phyloP scores from a whole-genome alignment of 2,797 vertebrate species.

The Jordanella pulchra region DNA sequence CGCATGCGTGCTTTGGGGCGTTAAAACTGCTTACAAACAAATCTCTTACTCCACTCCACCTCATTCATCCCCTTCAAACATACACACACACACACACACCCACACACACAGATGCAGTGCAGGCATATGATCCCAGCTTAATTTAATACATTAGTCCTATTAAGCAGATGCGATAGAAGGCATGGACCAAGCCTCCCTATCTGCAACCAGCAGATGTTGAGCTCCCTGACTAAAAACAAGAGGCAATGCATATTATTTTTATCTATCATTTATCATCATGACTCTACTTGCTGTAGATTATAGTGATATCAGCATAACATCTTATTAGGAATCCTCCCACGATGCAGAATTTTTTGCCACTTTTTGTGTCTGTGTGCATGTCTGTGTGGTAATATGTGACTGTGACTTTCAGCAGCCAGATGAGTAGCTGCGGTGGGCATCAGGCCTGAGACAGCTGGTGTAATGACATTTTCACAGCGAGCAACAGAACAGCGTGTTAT shows the following conservation, averaged over 20 bases:
- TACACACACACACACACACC: conserved; percentile 15
- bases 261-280: conserved; percentile 49
- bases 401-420: conserved; percentile 53
- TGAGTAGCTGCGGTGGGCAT: conserved; percentile 56
- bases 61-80: conserved; percentile 21
- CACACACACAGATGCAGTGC: conserved; percentile 1
- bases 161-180: conserved; percentile 56
- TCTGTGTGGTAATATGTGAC: conserved; percentile 18
- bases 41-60: conserved; percentile 34
- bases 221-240: conserved; percentile 32
- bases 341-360: conserved; percentile 2
- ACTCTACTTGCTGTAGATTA: conserved; percentile 31
- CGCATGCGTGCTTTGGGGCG: conserved; percentile 13
- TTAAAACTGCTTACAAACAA: conserved; percentile 61
- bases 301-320: conserved; percentile 43
- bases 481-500: conserved; percentile 65
- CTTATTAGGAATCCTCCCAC: conserved; percentile 59
- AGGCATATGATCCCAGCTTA: conserved; percentile 55
- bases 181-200: conserved; percentile 52
- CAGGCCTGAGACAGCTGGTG: conserved; percentile 71
- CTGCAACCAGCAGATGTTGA: conserved; percentile 53
- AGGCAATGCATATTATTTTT: conserved; percentile 40
- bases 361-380: conserved; percentile 22
- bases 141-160: conserved; percentile 77
- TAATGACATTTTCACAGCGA: conserved; percentile 77